A percentile compares a stretch with the other conserved stretches of the same genome.
These are phyloP conservation scores for Acyrthosiphon pisum DNA, from an alignment of 1,140 invertebrate species.

Conservation along the genomic window DNA sequence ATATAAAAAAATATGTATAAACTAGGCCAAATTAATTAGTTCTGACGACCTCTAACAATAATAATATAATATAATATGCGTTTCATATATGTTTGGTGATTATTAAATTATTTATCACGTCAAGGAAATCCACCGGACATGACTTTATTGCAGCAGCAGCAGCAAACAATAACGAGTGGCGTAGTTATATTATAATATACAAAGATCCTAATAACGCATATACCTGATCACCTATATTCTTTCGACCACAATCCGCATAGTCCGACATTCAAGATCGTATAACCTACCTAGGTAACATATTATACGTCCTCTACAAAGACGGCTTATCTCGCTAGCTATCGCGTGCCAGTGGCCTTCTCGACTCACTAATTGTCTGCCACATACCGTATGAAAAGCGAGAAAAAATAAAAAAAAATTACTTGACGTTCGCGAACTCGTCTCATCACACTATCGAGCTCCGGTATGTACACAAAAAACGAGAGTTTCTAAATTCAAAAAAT, in stretches of 20 bases:
- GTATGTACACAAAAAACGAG: not conserved
- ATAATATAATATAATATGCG: not conserved
- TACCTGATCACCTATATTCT: not conserved
- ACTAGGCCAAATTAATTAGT: constrained; percentile 16
- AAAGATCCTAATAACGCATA: not conserved
- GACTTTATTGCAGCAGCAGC: not conserved
- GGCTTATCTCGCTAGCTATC: not conserved
- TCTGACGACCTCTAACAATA: constrained; percentile 1
- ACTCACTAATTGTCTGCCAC: no score
- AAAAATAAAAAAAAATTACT: no score
- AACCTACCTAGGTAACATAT: not conserved
- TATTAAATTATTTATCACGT: constrained; percentile 21
- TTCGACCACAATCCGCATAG: not conserved
- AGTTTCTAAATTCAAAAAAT: not conserved
- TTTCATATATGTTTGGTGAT: not conserved
- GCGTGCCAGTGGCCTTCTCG: not conserved
- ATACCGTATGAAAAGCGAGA: no score
- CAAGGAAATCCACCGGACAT: constrained; percentile 38
- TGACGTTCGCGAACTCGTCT: no score
- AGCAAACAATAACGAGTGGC: not conserved
- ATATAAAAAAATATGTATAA: not conserved
- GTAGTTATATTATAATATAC: not conserved
- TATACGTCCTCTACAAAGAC: not conserved
- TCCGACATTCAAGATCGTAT: not conserved
- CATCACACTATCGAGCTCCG: no score